phyloP scores from a whole-genome alignment of 2,797 vertebrate genomes.

The Thaleichthys pacificus region DNA sequence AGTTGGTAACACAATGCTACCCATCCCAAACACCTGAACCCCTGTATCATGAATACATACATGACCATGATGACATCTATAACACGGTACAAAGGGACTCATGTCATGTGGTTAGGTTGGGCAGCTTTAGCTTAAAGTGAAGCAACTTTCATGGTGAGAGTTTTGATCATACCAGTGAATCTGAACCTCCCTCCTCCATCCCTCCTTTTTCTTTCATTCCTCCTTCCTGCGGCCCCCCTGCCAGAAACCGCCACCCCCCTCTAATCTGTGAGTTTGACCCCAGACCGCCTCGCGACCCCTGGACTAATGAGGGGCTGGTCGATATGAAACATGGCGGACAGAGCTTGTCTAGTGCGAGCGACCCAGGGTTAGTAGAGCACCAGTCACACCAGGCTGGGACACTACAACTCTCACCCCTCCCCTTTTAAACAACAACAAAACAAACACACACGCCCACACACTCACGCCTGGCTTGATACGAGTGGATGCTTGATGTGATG shows the following conservation, averaged over 20 bases:
- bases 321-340: constrained; percentile 46
- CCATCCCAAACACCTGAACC: not conserved
- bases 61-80: too few species aligned
- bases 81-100: too few species aligned
- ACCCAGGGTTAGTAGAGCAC: constrained; percentile 44
- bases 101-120: not conserved
- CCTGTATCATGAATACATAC: not conserved
- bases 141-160: not conserved
- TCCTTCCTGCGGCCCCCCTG: constrained; percentile 34
- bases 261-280: constrained; percentile 41
- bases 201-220: constrained; percentile 26
- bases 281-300: constrained; percentile 30
- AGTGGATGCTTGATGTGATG: constrained; percentile 19
- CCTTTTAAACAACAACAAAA: not conserved
- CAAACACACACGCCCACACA: constrained; percentile 1
- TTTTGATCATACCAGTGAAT: not conserved
- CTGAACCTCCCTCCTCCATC: constrained; percentile 9
- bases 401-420: not conserved
- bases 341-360: constrained; percentile 40
- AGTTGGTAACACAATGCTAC: too few species aligned
- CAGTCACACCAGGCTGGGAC: constrained; percentile 7
- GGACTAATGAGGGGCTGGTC: constrained; percentile 47
- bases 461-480: constrained; percentile 7
- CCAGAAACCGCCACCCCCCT: constrained; percentile 41
- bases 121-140: not conserved